Conservation (phyloP, 92 coral and sea anemone species). For the Epizoanthus scotinus region DNA sequence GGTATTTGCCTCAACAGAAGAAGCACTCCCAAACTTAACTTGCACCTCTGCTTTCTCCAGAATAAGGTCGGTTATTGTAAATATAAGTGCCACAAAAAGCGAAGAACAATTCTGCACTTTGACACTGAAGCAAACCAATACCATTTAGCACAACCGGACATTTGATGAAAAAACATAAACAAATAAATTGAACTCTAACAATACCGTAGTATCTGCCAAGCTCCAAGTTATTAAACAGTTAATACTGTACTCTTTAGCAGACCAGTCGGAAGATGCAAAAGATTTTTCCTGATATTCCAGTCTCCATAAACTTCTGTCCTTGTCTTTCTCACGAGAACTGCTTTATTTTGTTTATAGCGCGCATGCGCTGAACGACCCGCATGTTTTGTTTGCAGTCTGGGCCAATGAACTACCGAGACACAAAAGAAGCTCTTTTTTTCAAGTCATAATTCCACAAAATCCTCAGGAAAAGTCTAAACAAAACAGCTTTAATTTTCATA, state of each 20-base stretch:
- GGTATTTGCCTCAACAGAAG: background rate
- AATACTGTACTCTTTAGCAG: conserved; percentile 45
- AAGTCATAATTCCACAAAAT: conserved; percentile 43
- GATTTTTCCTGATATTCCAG: conserved; percentile 52
- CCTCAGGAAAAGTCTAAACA: conserved; percentile 58
- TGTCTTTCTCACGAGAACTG: conserved; percentile 31
- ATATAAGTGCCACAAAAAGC: conserved; percentile 5
- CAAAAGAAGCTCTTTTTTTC: conserved; percentile 36
- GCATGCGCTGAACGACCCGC: conserved; percentile 26
- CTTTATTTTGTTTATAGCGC: conserved; percentile 2
- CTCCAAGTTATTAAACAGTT: conserved; percentile 47
- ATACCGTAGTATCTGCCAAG: conserved; percentile 46
- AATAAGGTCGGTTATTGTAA: background rate
- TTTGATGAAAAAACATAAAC: conserved; percentile 14
- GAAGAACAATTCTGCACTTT: conserved; percentile 9
- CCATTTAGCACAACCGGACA: conserved; percentile 13
- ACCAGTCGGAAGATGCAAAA: conserved; percentile 76
- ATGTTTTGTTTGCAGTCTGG: background rate
- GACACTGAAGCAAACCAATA: conserved; percentile 7
- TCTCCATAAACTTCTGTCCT: background rate
- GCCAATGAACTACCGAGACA: too few relatives aligned
- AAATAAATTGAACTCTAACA: conserved; percentile 35
- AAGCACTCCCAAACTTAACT: conserved; percentile 3
- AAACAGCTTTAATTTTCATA: conserved; percentile 66
- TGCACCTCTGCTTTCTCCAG: conserved; percentile 35